Evolutionary conservation across 2,113 vertebrate species (phyloP), one percentile per base, ranked within the genome.

Genomic region (Tupaia tana): DNA sequence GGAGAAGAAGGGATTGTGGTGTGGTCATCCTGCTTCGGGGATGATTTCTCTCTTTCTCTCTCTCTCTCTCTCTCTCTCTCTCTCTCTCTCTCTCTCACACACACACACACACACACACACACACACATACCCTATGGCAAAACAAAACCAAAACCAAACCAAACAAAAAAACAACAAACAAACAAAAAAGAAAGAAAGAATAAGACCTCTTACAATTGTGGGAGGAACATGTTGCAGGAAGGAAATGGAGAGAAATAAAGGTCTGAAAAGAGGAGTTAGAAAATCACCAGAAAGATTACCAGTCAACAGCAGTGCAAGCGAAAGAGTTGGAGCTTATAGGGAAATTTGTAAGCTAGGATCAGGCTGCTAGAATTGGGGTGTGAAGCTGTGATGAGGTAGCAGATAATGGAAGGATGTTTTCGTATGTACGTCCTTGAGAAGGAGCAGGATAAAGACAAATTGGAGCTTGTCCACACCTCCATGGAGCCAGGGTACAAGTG

Each of bases 381-480:
- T 79, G 56, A 78, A 82, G 11, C 6, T 18, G 71, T 10, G 8
- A 61, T 56, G 31, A n/a, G 66, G 6, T 31, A 66, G 43, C 88
- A 95, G 31, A 67, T 24, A 3, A 34, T 56, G 22, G 18, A 89
- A 86, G 14, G 10, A 77, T 94, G 11, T 73, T 93, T 95, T 91
- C 84, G 52, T 59, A n/a, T 95, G 73, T 43, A 43, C 43, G 43
- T 43, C 43, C 22, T 84, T 31, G 18, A 80, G n/a, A 20, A 61
- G 12, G 24, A 83, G 25, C 14, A 75, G n/a, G 7, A 75, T 84
- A 27, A 75, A 73, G 43, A 59, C 11, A 71, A 70, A 52, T 16
- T 91, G 52, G 25, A 90, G 54, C 64, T 2, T 81, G 4, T 11
- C 25, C 14, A 71, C 9, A 56, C 14, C 9, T 90, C 1, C 22